Evolutionary conservation across 1,140 invertebrate species (phyloP).

Genomic region (Drosophila kepulauana): DNA sequence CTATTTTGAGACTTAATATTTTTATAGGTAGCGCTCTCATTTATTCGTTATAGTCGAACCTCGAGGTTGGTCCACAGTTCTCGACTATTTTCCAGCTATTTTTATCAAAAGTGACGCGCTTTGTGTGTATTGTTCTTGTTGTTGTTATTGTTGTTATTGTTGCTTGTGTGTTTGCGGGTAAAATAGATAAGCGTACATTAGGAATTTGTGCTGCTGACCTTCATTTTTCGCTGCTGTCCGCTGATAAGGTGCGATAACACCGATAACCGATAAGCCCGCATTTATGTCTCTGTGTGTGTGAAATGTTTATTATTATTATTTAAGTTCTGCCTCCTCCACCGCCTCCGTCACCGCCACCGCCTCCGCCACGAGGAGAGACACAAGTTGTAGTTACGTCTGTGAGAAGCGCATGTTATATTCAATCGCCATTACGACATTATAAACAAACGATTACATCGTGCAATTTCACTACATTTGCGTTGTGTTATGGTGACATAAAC

Average conservation of each 20-base stretch:
- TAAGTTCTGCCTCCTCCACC: constrained; percentile 48
- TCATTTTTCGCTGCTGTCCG: constrained; percentile 71
- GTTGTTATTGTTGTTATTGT: neutral
- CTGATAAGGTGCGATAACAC: constrained; percentile 43
- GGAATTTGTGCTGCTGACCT: constrained; percentile 82
- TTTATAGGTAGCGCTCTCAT: neutral
- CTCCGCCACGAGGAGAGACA: neutral
- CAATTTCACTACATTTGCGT: constrained; percentile 8
- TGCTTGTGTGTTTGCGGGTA: constrained; percentile 21
- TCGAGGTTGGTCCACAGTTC: constrained; percentile 3
- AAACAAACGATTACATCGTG: constrained; percentile 24
- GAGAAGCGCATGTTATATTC: constrained; percentile 55
- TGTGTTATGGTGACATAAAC: neutral
- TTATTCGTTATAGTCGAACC: neutral
- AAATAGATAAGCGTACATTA: constrained; percentile 65
- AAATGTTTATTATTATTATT: constrained; percentile 55
- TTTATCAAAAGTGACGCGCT: constrained; percentile 58
- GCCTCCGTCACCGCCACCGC: neutral
- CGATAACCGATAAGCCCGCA: constrained; percentile 64
- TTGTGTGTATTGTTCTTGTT: neutral
- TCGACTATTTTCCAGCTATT: constrained; percentile 34
- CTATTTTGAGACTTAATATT: too few species aligned
- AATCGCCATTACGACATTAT: constrained; percentile 50
- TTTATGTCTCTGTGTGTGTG: constrained; percentile 25
- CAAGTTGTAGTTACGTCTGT: constrained; percentile 54